Evolutionary conservation across 2,113 vertebrate genomes (phyloP).

Genomic region (Chionodraco myersi): DNA sequence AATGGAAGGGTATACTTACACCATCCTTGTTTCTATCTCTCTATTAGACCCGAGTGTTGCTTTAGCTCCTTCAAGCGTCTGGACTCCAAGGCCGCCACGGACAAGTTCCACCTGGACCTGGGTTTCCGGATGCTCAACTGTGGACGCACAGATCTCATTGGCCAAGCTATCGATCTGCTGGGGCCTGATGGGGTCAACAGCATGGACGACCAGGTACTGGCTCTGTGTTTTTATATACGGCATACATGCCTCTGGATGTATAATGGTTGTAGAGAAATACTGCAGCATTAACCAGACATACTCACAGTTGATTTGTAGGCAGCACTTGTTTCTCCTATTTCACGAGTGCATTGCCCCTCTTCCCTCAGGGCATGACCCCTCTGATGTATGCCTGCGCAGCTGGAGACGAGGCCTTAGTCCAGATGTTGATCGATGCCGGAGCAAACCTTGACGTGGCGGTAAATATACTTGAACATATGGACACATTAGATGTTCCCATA

Average conservation of each 20-base stretch:
- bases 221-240: background rate
- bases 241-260: background rate
- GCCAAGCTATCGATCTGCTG: constrained; percentile 91
- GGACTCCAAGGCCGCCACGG: constrained; percentile 93
- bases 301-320: background rate
- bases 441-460: constrained; percentile 90
- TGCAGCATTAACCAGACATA: background rate
- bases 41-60: constrained; percentile 92
- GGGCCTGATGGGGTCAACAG: constrained; percentile 95
- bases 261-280: background rate
- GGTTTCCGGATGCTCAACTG: constrained; percentile 99
- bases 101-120: constrained; percentile 95
- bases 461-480: constrained; percentile 44
- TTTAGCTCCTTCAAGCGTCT: constrained; percentile 96
- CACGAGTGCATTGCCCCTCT: background rate
- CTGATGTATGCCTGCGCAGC: constrained; percentile 97
- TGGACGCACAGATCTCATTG: constrained; percentile 95
- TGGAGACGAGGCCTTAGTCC: constrained; percentile 97
- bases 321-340: background rate
- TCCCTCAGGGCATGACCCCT: constrained; percentile 92
- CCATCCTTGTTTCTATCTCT: constrained; percentile 1
- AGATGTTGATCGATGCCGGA: constrained; percentile 96
- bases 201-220: constrained; percentile 95
- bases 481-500: constrained; percentile 9
- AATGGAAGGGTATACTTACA: background rate